Conservation (phyloP, 2,797 vertebrate genomes). For the Bucorvus abyssinicus region DNA sequence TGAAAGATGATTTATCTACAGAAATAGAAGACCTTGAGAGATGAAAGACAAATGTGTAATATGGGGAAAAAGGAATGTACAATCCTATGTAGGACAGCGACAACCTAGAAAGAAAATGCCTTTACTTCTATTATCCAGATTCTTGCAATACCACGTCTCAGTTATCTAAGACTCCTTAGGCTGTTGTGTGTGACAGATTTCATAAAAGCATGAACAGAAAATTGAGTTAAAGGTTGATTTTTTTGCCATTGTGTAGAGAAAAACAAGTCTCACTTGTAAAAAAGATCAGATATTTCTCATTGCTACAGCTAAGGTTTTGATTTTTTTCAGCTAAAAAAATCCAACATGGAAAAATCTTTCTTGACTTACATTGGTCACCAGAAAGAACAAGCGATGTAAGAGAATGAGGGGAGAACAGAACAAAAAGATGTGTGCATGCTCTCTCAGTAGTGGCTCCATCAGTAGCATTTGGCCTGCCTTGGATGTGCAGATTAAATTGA, state of each 20-base stretch:
- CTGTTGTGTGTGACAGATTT: neutral
- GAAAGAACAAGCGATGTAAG: neutral
- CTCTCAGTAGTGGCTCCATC: neutral
- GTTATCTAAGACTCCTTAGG: neutral
- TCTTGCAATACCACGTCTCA: neutral
- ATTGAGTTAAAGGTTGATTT: neutral
- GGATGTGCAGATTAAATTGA: neutral
- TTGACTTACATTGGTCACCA: neutral
- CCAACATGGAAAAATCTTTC: neutral
- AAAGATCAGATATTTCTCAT: neutral
- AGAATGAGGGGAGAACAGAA: neutral
- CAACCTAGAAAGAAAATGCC: neutral
- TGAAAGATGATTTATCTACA: neutral
- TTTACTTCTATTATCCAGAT: neutral
- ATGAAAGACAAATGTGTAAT: neutral
- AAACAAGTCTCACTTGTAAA: neutral
- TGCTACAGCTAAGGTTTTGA: neutral
- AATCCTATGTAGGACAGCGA: neutral
- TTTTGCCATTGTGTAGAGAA: neutral
- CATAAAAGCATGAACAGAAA: neutral
- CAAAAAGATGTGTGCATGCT: neutral
- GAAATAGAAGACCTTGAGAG: neutral
- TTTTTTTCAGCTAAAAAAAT: neutral
- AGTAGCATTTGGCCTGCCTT: neutral
- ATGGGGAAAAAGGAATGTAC: neutral